These are phyloP conservation scores for Eilema griseolum DNA, from an alignment of 2,888 invertebrate species.

Conservation along the genomic window DNA sequence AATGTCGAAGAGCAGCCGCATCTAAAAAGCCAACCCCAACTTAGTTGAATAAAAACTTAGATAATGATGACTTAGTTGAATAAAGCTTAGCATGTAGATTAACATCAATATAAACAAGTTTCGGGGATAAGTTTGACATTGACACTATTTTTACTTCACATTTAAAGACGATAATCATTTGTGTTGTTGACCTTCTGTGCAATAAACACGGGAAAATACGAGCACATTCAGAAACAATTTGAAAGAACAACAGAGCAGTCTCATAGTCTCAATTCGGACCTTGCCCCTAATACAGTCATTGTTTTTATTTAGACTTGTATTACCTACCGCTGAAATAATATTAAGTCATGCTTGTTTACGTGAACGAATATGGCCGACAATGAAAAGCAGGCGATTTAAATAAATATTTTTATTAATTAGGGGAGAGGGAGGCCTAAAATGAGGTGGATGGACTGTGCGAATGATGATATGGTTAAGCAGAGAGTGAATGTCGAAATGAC, in stretches of 20 bases:
- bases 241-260: slow-evolving; percentile 53
- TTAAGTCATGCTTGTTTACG: slow-evolving; percentile 1
- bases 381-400: not conserved
- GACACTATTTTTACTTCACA: slow-evolving; percentile 48
- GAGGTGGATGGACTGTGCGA: too few species aligned
- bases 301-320: slow-evolving; percentile 48
- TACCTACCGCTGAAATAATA: not conserved
- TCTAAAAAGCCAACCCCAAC: too few species aligned
- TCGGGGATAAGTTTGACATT: slow-evolving; percentile 51
- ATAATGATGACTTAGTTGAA: not conserved
- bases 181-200: slow-evolving; percentile 53
- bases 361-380: not conserved
- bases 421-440: too few species aligned
- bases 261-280: slow-evolving; percentile 53
- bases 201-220: slow-evolving; percentile 62
- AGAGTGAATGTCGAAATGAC: too few species aligned
- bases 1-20: too few species aligned
- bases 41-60: too few species aligned
- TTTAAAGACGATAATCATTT: slow-evolving; percentile 50
- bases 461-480: too few species aligned
- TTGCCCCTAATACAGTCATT: slow-evolving; percentile 60
- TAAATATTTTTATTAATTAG: not conserved
- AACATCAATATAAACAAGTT: slow-evolving; percentile 30
- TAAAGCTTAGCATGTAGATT: not conserved
- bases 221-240: slow-evolving; percentile 57